Percentiles rank a stretch among this genome's conserved stretches.
Evolutionary conservation across 2,888 invertebrate genomes (phyloP).

Genomic region (Dorcus hopei): DNA sequence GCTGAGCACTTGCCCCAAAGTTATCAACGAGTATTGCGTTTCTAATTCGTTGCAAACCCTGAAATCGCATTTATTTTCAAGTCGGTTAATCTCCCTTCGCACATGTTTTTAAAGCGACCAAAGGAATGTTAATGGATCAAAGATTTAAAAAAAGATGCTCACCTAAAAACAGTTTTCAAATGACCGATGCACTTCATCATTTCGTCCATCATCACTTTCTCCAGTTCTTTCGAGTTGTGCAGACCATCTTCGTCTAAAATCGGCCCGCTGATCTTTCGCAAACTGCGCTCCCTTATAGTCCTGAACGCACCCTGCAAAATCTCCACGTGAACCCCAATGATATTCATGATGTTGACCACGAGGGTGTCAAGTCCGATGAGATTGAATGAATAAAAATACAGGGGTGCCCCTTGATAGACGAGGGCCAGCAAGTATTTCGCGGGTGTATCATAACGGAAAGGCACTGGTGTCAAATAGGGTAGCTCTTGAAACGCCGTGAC

Average conservation of each 20-base stretch:
- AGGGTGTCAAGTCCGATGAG: constrained; percentile 40
- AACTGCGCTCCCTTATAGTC: constrained; percentile 30
- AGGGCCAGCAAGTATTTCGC: constrained; percentile 36
- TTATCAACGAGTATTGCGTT: constrained; percentile 26
- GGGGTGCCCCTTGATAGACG: constrained; percentile 39
- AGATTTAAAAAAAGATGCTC: background rate
- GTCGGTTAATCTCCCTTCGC: too few relatives aligned
- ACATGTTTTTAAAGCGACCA: too few relatives aligned
- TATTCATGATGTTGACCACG: constrained; percentile 44
- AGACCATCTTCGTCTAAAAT: background rate
- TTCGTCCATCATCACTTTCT: constrained; percentile 30
- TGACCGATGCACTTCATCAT: constrained; percentile 38
- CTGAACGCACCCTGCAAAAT: constrained; percentile 41
- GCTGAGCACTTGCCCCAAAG: constrained; percentile 38
- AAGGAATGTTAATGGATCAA: too few relatives aligned
- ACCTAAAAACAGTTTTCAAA: constrained; percentile 35
- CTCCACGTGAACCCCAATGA: constrained; percentile 36
- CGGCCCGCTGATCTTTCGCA: constrained; percentile 12
- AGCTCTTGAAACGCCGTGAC: background rate
- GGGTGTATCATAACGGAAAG: constrained; percentile 37
- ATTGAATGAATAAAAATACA: constrained; percentile 40
- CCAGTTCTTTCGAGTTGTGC: constrained; percentile 16
- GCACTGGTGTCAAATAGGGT: constrained; percentile 25
- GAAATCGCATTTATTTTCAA: background rate
- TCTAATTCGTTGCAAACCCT: background rate